These are phyloP conservation scores for Stichopus horrens DNA, from an alignment of 53 echinoderm and acorn worm species.

Conservation along the genomic window DNA sequence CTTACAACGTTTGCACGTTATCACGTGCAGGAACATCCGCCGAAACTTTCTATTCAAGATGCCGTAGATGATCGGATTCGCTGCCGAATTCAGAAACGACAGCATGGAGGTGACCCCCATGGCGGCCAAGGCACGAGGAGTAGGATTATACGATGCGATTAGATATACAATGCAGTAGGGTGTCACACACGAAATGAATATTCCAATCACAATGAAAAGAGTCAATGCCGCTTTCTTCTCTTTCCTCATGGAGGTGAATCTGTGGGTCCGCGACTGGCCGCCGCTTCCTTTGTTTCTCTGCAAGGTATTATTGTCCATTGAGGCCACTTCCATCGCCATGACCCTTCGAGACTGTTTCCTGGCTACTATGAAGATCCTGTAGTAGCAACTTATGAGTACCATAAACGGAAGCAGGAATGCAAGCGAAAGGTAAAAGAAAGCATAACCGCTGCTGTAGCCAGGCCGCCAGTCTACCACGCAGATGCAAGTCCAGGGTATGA, in stretches of 20 bases:
- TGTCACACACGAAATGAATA: conserved; percentile 81
- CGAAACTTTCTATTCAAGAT: conserved; percentile 91
- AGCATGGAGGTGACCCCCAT: conserved; percentile 81
- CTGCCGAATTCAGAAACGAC: conserved; percentile 83
- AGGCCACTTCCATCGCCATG: conserved; percentile 74
- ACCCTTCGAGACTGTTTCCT: conserved; percentile 74
- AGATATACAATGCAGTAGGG: conserved; percentile 82
- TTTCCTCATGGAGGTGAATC: conserved; percentile 62
- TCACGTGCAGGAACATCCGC: conserved; percentile 71
- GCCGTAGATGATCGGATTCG: conserved; percentile 90
- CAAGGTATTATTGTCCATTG: conserved; percentile 51
- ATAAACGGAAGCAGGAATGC: conserved; percentile 66
- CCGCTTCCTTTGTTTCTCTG: conserved; percentile 4
- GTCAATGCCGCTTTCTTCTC: conserved; percentile 88
- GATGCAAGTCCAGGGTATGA: conserved; percentile 77
- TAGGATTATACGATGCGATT: conserved; percentile 54
- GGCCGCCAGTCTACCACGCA: conserved; percentile 80
- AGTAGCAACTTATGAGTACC: conserved; percentile 83
- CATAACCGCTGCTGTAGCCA: conserved; percentile 57
- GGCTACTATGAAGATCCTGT: conserved; percentile 77
- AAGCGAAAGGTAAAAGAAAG: conserved; percentile 66
- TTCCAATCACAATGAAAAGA: conserved; percentile 78
- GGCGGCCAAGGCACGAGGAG: conserved; percentile 46
- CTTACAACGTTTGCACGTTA: conserved; percentile 57
- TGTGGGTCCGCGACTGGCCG: conserved; percentile 39